Evolutionary conservation across 1,140 invertebrate genomes (phyloP), one percentile per base, ranked within the genome.

Genomic region (Lepidostoma basale): DNA sequence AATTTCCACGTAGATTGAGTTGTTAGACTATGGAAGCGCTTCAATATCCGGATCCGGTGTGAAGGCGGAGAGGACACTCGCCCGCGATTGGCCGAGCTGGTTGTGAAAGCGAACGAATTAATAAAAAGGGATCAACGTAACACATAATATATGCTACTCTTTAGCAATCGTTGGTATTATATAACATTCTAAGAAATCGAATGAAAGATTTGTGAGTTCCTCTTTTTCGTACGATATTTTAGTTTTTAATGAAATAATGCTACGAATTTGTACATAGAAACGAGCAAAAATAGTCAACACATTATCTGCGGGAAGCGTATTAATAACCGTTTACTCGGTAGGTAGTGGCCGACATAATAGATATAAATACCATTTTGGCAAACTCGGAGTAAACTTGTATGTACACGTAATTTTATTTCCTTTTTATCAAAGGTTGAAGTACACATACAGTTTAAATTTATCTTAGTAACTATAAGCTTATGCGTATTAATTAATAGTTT

Each of bases 21-120:
- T 49, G 62, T 63, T 63, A 45, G 40, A 22, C 62, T 22, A 49
- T 49, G 62, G 45, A 68, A 52, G 44, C 52, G 40, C 58, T 39
- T 45, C 67, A 68, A 68, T 68, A 68, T 68, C 67, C 67, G 67
- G 26, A 60, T 67, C 65, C 65, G 65, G 65, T 42, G 67, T 44
- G 40, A 33, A 40, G 23, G n/a, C 42, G 59, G 36, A 59, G 54
- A 59, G 54, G 30, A 40, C 40, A 59, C 54, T 59, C 36, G 22
- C 33, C 12, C 14, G 8, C 40, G 36, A 36, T 59, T 40, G 36
- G 54, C 26, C 18, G 64, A 16, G 6, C 64, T 44, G 39, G 36
- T 23, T 16, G 16, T 12, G 9, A 10, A 59, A 39, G n/a, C 3
- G 30, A 36, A 14, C 3, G 14, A 9, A 2, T 36, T 36, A 36